Conservation (phyloP, 2,113 vertebrate genomes). For the Elephantulus edwardii region DNA sequence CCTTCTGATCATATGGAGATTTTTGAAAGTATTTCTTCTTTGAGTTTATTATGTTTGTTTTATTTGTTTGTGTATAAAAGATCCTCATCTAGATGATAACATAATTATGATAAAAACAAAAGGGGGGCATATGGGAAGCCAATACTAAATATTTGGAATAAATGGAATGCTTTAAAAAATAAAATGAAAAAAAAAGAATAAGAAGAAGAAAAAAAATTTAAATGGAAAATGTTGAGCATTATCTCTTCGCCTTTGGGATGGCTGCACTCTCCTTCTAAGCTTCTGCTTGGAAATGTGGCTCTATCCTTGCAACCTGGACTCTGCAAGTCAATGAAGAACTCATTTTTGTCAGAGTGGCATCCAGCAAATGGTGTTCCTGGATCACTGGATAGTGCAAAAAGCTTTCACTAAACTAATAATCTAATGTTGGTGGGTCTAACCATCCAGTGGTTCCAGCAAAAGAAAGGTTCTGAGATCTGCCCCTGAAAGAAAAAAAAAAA, state of each 20-base stretch:
- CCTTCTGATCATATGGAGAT: too few relatives aligned
- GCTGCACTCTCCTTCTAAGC: background rate
- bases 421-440: background rate
- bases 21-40: too few relatives aligned
- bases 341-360: rapidly evolving
- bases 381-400: background rate
- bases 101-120: too few relatives aligned
- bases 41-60: too few relatives aligned
- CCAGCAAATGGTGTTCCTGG: background rate
- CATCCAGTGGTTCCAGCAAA: background rate
- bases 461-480: background rate
- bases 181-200: too few relatives aligned
- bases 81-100: too few relatives aligned
- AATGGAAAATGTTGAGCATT: too few relatives aligned
- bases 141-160: too few relatives aligned
- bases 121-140: too few relatives aligned
- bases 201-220: too few relatives aligned
- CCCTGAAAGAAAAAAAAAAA: background rate
- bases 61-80: too few relatives aligned
- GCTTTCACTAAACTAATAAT: background rate
- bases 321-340: background rate
- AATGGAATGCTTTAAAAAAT: too few relatives aligned
- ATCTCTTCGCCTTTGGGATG: background rate
- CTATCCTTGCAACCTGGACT: background rate
- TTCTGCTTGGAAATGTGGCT: background rate